A percentile compares a stretch with the other conserved stretches of the same genome.
phyloP scores from a whole-genome alignment of 2,113 vertebrate genomes.

The Takifugu flavidus region DNA sequence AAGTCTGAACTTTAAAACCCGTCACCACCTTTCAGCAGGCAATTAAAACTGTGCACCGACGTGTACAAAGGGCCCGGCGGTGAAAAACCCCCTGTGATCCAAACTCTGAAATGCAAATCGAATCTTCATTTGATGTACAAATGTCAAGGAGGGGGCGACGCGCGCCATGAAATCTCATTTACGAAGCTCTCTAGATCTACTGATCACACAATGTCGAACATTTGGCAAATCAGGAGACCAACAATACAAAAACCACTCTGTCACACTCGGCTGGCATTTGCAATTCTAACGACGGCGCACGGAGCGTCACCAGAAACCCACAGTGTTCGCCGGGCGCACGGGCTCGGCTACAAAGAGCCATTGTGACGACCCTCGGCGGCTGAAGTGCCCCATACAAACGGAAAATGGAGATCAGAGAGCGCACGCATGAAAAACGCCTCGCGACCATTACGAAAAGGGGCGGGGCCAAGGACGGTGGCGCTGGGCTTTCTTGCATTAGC shows the following conservation, averaged over 20 bases:
- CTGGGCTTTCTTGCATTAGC: neutral
- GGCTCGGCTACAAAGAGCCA: constrained; percentile 58
- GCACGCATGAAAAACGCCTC: constrained; percentile 24
- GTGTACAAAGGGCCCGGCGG: neutral
- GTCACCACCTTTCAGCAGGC: neutral
- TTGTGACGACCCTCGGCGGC: constrained; percentile 59
- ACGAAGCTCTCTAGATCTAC: constrained; percentile 43
- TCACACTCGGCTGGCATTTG: constrained; percentile 60
- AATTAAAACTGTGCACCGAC: neutral
- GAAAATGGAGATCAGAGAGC: constrained; percentile 53
- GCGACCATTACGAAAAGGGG: constrained; percentile 17
- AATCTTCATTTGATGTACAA: constrained; percentile 36
- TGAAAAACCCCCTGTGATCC: neutral
- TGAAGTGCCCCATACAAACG: constrained; percentile 47
- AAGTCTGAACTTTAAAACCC: neutral
- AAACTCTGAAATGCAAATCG: constrained; percentile 45
- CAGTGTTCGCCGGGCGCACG: constrained; percentile 52
- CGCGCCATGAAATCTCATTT: constrained; percentile 36
- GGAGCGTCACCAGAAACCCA: constrained; percentile 64
- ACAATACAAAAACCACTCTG: constrained; percentile 67
- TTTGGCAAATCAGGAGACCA: constrained; percentile 47
- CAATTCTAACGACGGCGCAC: constrained; percentile 64
- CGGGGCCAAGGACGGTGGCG: constrained; percentile 1
- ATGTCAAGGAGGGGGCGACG: constrained; percentile 42
- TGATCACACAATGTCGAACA: constrained; percentile 43